phyloP scores from a whole-genome alignment of 2,113 vertebrate species.

The Clarias macrocephalus region DNA sequence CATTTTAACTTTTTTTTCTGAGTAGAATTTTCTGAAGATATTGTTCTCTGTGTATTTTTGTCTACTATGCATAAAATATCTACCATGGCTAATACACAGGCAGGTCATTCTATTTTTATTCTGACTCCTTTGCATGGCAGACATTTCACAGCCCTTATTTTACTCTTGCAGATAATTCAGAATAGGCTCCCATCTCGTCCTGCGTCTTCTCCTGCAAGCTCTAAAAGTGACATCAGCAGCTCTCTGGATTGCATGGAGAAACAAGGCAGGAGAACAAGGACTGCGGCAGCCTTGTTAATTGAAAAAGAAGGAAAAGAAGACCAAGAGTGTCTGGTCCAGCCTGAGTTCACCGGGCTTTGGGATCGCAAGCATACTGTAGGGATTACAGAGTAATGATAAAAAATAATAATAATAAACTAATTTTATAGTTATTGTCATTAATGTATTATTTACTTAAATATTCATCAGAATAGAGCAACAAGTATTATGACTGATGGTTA shows the following conservation, averaged over 20 bases:
- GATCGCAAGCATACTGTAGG: conserved; percentile 46
- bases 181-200: neutral
- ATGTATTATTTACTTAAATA: neutral
- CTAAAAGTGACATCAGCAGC: conserved; percentile 55
- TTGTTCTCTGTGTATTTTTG: neutral
- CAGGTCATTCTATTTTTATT: neutral
- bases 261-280: conserved; percentile 33
- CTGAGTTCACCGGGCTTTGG: conserved; percentile 85
- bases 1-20: neutral
- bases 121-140: neutral
- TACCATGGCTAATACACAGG: neutral
- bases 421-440: neutral
- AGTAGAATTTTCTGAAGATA: neutral
- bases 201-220: conserved; percentile 19
- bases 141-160: neutral
- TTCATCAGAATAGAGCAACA: conserved; percentile 15
- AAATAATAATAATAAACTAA: neutral
- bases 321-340: conserved; percentile 68
- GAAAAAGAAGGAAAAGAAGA: conserved; percentile 55
- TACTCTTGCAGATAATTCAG: neutral
- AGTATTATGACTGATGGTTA: neutral
- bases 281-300: conserved; percentile 13
- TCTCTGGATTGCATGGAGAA: conserved; percentile 54
- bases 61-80: neutral
- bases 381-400: conserved; percentile 16